Conservation (phyloP, 2,888 invertebrate species). For the Priocnemis perturbator region DNA sequence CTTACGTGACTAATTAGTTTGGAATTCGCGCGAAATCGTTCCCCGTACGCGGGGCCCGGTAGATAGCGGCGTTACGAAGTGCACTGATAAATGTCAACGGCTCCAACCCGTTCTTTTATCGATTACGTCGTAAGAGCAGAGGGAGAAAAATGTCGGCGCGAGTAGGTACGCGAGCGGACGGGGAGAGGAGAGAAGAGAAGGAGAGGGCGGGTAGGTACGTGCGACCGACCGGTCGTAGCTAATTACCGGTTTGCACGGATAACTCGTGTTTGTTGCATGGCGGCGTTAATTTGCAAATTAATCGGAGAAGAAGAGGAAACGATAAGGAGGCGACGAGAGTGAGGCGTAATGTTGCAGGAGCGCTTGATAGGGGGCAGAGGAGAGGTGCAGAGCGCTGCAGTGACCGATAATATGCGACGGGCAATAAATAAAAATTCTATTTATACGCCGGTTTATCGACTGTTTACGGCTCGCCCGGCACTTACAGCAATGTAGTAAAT, state of each 20-base stretch:
- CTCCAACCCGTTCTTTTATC: conserved; percentile 40
- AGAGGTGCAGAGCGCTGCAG: conserved; percentile 8
- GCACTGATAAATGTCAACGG: conserved; percentile 35
- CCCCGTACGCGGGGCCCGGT: conserved; percentile 22
- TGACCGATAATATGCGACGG: conserved; percentile 48
- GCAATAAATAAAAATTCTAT: conserved; percentile 51
- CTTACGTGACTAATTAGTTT: conserved; percentile 55
- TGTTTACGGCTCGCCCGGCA: conserved; percentile 51
- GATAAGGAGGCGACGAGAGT: conserved; percentile 4
- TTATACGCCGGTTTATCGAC: conserved; percentile 51
- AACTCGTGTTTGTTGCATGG: conserved; percentile 17
- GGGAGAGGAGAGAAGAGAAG: conserved; percentile 13
- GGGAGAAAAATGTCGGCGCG: conserved; percentile 7
- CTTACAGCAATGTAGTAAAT: conserved; percentile 61
- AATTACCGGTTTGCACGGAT: conserved; percentile 31
- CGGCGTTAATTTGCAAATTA: conserved; percentile 1
- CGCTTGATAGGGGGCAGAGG: neutral
- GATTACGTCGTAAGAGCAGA: conserved; percentile 29
- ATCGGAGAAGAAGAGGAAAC: conserved; percentile 20
- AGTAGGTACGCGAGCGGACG: conserved; percentile 15
- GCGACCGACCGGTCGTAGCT: conserved; percentile 19
- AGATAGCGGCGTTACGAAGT: conserved; percentile 38
- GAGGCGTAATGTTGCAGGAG: neutral
- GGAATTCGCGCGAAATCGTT: conserved; percentile 53
- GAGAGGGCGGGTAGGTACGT: conserved; percentile 23